Percentiles rank a stretch among this genome's conserved stretches.
Evolutionary conservation across 2,888 invertebrate species (phyloP).

Genomic region (Drosophila birchii): DNA sequence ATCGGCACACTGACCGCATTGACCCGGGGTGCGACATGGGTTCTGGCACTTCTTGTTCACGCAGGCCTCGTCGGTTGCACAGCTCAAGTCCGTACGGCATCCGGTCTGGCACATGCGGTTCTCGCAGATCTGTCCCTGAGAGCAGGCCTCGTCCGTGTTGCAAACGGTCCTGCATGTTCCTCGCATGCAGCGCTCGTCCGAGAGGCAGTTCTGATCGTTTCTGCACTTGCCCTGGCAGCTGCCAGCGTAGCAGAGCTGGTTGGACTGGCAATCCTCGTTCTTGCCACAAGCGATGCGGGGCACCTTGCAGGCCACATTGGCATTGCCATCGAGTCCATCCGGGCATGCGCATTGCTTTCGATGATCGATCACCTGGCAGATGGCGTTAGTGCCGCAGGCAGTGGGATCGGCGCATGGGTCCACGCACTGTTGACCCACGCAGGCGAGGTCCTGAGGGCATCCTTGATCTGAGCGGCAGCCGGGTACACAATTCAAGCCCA

Average conservation of each 20-base stretch:
- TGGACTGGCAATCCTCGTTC: constrained; percentile 89
- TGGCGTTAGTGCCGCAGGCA: constrained; percentile 93
- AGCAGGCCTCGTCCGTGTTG: constrained; percentile 93
- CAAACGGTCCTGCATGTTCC: constrained; percentile 94
- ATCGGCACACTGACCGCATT: constrained; percentile 93
- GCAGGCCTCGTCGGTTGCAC: constrained; percentile 91
- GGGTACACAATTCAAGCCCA: constrained; percentile 90
- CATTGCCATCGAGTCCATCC: constrained; percentile 89
- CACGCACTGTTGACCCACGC: constrained; percentile 91
- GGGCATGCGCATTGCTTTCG: constrained; percentile 91
- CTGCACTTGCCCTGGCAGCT: constrained; percentile 92
- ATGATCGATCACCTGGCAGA: constrained; percentile 90
- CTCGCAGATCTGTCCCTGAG: constrained; percentile 93
- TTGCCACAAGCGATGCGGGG: constrained; percentile 88
- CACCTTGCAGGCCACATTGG: constrained; percentile 90
- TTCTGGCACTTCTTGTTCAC: constrained; percentile 92
- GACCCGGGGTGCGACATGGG: constrained; percentile 90
- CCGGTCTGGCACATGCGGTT: constrained; percentile 94
- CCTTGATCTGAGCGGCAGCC: constrained; percentile 93
- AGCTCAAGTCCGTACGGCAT: constrained; percentile 93
- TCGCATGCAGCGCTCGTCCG: constrained; percentile 93
- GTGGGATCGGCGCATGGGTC: constrained; percentile 91
- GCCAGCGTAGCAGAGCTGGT: constrained; percentile 91
- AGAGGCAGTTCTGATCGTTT: constrained; percentile 92
- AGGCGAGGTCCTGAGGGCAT: constrained; percentile 90